A percentile compares a stretch with the other conserved stretches of the same genome.
Conservation (phyloP, 1,140 invertebrate genomes). For the Pseudomyrmex dendroicus region DNA sequence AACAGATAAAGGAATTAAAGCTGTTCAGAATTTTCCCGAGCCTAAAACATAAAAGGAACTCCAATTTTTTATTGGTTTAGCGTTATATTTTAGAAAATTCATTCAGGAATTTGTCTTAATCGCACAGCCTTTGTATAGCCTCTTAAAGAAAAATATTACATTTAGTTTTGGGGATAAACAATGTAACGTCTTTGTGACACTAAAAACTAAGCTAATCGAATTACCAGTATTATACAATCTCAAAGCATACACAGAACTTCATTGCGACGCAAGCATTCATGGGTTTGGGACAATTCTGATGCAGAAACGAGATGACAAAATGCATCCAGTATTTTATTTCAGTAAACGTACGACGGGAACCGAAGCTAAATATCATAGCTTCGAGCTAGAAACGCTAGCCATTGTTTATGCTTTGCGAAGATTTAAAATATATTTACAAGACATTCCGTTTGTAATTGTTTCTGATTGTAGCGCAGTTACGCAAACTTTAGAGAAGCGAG, state of each 20-base stretch:
- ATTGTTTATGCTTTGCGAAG: too few species aligned
- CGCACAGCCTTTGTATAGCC: constrained; percentile 71
- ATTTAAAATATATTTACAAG: too few species aligned
- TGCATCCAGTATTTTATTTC: too few species aligned
- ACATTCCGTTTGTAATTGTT: too few species aligned
- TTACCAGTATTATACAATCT: not conserved
- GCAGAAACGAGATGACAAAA: not conserved
- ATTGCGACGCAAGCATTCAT: not conserved
- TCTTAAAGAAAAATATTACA: constrained; percentile 69
- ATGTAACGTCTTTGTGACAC: not conserved
- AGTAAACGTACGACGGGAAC: too few species aligned
- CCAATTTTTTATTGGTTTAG: constrained; percentile 81
- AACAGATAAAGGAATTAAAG: constrained; percentile 66
- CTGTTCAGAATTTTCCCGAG: constrained; percentile 62
- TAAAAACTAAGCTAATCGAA: not conserved
- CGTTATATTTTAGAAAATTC: constrained; percentile 79
- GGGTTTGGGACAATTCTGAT: not conserved
- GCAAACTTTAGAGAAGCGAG: too few species aligned
- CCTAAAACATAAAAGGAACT: constrained; percentile 75
- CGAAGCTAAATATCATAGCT: too few species aligned
- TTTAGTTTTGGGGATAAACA: constrained; percentile 62
- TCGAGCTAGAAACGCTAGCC: too few species aligned
- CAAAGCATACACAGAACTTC: not conserved
- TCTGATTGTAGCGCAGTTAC: too few species aligned
- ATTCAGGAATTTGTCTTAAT: constrained; percentile 72